Conservation (phyloP, 2,113 vertebrate genomes). For the Periophthalmus modestus region DNA sequence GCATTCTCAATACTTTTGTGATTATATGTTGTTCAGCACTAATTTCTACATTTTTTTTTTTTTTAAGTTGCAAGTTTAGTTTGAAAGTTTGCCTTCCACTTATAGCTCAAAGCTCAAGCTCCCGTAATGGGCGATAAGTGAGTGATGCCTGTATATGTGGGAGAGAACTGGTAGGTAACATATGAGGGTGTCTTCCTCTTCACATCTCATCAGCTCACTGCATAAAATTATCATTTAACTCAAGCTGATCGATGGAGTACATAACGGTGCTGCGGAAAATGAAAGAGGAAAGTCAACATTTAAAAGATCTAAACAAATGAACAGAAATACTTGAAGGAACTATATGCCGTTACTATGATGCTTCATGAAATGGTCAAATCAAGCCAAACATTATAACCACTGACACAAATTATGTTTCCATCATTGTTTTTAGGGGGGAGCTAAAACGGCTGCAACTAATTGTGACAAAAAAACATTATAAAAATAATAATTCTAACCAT, state of each 20-base stretch:
- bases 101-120: conserved; percentile 12
- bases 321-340: conserved; percentile 28
- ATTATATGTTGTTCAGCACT: too few relatives aligned
- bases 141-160: conserved; percentile 42
- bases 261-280: conserved; percentile 6
- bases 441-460: neutral
- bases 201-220: conserved; percentile 62
- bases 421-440: neutral
- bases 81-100: neutral
- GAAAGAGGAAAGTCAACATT: conserved; percentile 35
- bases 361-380: conserved; percentile 40
- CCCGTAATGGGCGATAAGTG: conserved; percentile 43
- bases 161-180: conserved; percentile 44
- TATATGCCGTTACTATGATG: conserved; percentile 19
- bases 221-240: conserved; percentile 62
- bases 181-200: conserved; percentile 53
- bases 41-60: neutral
- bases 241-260: conserved; percentile 44
- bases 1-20: too few relatives aligned
- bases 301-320: conserved; percentile 45
- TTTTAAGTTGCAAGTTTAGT: neutral
- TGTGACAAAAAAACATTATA: too few relatives aligned
- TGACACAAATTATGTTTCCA: neutral
- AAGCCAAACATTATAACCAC: neutral
- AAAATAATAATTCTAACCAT: too few relatives aligned